A percentile compares a stretch with the other conserved stretches of the same genome.
Evolutionary conservation across 1,140 invertebrate genomes (phyloP).

Genomic region (Conopomorpha cramerella): DNA sequence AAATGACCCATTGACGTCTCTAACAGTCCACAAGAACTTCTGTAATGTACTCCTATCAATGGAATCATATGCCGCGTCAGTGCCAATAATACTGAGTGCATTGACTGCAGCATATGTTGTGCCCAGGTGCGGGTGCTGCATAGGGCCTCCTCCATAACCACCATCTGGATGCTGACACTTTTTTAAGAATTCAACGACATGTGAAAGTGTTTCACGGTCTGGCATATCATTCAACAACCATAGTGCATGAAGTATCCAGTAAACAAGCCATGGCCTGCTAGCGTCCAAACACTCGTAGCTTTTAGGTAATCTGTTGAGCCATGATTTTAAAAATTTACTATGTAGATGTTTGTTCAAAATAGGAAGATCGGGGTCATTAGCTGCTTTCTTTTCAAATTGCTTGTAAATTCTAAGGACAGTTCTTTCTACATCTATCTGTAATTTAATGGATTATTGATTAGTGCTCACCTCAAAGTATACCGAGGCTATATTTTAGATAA

Average conservation of each 20-base stretch:
- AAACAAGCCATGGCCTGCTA: constrained; percentile 94
- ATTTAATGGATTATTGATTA: constrained; percentile 10
- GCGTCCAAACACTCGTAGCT: constrained; percentile 86
- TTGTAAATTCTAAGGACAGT: constrained; percentile 68
- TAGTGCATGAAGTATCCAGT: constrained; percentile 94
- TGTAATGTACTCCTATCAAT: constrained; percentile 82
- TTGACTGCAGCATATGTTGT: constrained; percentile 97
- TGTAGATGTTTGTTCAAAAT: constrained; percentile 69
- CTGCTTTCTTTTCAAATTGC: constrained; percentile 59
- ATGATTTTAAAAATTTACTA: constrained; percentile 70
- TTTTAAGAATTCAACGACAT: constrained; percentile 71
- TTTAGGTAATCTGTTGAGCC: constrained; percentile 67
- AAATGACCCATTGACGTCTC: constrained; percentile 87
- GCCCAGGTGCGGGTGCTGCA: constrained; percentile 90
- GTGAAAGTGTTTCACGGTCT: constrained; percentile 66
- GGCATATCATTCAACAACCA: constrained; percentile 78
- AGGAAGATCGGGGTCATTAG: constrained; percentile 65
- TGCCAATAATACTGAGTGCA: constrained; percentile 87
- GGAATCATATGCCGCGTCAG: constrained; percentile 80
- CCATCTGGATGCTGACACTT: constrained; percentile 82
- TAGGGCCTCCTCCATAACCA: constrained; percentile 93
- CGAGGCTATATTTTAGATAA: constrained; percentile 3
- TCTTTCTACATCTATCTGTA: constrained; percentile 70
- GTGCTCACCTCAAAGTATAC: constrained; percentile 2
- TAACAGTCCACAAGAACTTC: constrained; percentile 78